Percentiles rank a stretch among this genome's conserved stretches.
phyloP scores from a whole-genome alignment of 2,888 invertebrate species.

The Philhelius pedissequus region DNA sequence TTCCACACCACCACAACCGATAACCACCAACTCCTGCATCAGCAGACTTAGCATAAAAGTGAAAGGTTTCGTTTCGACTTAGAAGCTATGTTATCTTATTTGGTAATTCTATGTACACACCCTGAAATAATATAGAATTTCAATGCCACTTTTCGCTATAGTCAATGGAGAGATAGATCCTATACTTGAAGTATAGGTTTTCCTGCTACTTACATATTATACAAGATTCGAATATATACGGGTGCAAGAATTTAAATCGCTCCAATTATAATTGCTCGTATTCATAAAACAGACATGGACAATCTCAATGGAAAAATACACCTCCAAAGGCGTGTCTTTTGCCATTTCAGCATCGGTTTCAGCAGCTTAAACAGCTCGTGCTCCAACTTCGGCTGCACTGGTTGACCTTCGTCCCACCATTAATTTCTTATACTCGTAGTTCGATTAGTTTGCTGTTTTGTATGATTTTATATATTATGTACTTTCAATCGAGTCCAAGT shows the following conservation, averaged over 20 bases:
- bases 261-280: slow-evolving; percentile 38
- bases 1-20: background rate
- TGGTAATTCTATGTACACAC: slow-evolving; percentile 5
- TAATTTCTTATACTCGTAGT: slow-evolving; percentile 1
- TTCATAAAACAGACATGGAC: background rate
- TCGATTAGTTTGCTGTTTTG: background rate
- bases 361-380: slow-evolving; percentile 25
- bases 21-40: background rate
- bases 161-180: background rate
- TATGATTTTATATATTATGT: slow-evolving; percentile 16
- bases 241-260: slow-evolving; percentile 41
- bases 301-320: slow-evolving; percentile 9
- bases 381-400: slow-evolving; percentile 19
- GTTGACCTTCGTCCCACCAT: slow-evolving; percentile 42
- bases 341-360: no score
- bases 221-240: background rate
- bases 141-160: slow-evolving; percentile 43
- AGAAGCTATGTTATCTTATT: background rate
- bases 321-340: slow-evolving; percentile 51
- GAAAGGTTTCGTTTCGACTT: slow-evolving; percentile 20
- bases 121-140: slow-evolving; percentile 46
- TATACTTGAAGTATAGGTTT: background rate
- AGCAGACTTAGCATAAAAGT: slow-evolving; percentile 18
- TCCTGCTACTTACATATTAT: background rate
- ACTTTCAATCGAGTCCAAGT: slow-evolving; percentile 21